Base-by-base conservation (phyloP, 2,797 vertebrate genomes). In the Megaceryle alcyon region DNA sequence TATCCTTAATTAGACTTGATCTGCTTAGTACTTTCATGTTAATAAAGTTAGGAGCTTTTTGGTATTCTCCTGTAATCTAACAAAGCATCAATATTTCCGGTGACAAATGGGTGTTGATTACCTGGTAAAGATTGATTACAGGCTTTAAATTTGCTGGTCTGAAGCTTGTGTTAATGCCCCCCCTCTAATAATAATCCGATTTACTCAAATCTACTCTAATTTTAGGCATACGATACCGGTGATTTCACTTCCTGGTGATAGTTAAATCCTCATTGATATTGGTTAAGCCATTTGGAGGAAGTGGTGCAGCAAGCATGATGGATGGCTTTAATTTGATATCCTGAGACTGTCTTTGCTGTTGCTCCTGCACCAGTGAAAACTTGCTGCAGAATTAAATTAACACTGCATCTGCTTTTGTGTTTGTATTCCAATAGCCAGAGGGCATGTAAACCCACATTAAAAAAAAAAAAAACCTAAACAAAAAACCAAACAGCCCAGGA, bases 261-360 rank as follows among this genome's bases (percentile, higher is more conserved):
- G 84, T 88, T 96, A 92, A 97, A 96, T 98, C 96, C 94, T 98
- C 94, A 82, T 37, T 84, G 84, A 96, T 98, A 96, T 84, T 97
- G 95, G 94, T 85, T 95, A 95, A 98, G 91, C 69, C 48, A 69
- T 88, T 95, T 96, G 94, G 95, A 97, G 91, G 92, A 75, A 76
- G 89, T 88, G 90, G 80, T 88, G 92, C 86, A 97, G 97, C 72
- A 91, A 97, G 87, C 94, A 88, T 98, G 98, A 98, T 97, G 94
- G 95, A 98, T 98, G 95, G 80, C 93, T 98, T 97, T 97, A 98
- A 98, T 98, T 98, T 97, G 86, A 97, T 97, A 97, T 96, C 97
- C 90, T 86, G 97, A 96, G 91, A 85, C 91, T 91, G 88, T 94
- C 95, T 98, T 98, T 97, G 95, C 97, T 98, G 91, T 97, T 97